phyloP scores from a whole-genome alignment of 2,797 vertebrate species.

The Poeciliopsis paucimaculata region DNA sequence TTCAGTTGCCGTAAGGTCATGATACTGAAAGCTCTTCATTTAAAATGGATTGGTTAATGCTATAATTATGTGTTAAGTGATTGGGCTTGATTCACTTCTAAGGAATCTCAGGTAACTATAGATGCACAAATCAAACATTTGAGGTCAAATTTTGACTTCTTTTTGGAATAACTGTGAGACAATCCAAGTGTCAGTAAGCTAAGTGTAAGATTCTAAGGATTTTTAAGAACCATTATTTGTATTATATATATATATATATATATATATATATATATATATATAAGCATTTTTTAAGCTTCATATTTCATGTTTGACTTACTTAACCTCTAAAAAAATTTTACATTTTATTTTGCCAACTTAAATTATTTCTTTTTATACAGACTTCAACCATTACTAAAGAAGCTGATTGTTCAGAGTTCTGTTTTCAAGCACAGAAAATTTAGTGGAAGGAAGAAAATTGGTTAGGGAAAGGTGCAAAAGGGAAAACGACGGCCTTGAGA shows the following conservation, averaged over 20 bases:
- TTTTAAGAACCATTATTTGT: not conserved
- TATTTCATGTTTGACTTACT: not conserved
- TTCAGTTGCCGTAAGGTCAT: conserved; percentile 45
- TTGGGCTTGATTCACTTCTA: conserved; percentile 21
- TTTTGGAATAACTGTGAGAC: not conserved
- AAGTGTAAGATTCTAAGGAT: not conserved
- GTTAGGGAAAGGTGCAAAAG: no score
- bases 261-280: no score
- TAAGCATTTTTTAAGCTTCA: not conserved
- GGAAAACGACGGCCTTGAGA: no score
- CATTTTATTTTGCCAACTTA: not conserved
- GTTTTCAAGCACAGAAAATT: no score
- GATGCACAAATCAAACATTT: not conserved
- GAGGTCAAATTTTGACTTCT: not conserved
- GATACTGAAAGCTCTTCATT: conserved; percentile 43
- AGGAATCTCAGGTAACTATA: not conserved
- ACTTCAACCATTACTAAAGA: not conserved
- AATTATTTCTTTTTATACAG: not conserved
- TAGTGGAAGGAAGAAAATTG: no score
- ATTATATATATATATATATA: not conserved
- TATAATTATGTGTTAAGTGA: conserved; percentile 58
- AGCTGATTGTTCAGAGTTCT: no score
- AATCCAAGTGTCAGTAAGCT: not conserved
- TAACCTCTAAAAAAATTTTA: no score
- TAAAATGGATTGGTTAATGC: conserved; percentile 49